Percentiles rank a stretch among this genome's conserved stretches.
Evolutionary conservation across 1,140 invertebrate genomes (phyloP).

Genomic region (Drosophila kohkoa): DNA sequence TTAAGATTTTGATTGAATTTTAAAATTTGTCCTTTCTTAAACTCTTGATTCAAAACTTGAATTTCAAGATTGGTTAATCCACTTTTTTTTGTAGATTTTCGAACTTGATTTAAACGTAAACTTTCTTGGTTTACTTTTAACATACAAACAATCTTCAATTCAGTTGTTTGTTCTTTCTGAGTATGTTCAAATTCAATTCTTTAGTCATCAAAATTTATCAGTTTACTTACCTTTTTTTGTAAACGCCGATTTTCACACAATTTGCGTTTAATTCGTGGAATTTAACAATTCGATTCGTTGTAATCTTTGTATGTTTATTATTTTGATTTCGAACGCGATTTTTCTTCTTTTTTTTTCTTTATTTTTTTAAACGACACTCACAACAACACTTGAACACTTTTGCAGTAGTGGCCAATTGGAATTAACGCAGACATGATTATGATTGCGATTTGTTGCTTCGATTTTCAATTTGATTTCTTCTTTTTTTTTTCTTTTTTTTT

Average conservation of each 20-base stretch:
- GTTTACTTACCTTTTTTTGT: neutral
- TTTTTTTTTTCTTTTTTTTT: neutral
- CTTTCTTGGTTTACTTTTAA: no score
- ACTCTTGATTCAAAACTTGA: no score
- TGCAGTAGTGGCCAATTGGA: slow-evolving; percentile 11
- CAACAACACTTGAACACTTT: slow-evolving; percentile 13
- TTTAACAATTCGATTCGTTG: neutral
- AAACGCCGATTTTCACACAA: neutral
- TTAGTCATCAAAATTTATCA: no score
- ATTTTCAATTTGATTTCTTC: neutral
- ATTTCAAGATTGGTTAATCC: no score
- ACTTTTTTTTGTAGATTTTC: no score
- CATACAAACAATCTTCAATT: no score
- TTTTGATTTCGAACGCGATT: neutral
- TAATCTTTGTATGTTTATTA: neutral
- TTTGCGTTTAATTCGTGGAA: neutral
- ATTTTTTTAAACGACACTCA: slow-evolving; percentile 6
- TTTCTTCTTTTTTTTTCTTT: neutral
- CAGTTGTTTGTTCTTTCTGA: no score
- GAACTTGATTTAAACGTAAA: no score
- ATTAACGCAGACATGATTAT: slow-evolving; percentile 2
- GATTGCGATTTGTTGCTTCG: slow-evolving; percentile 6
- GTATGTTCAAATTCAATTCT: no score
- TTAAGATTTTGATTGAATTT: no score
- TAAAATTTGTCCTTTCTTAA: no score